phyloP scores from a whole-genome alignment of 1,140 invertebrate species.

The Sminthurinus signatus region DNA sequence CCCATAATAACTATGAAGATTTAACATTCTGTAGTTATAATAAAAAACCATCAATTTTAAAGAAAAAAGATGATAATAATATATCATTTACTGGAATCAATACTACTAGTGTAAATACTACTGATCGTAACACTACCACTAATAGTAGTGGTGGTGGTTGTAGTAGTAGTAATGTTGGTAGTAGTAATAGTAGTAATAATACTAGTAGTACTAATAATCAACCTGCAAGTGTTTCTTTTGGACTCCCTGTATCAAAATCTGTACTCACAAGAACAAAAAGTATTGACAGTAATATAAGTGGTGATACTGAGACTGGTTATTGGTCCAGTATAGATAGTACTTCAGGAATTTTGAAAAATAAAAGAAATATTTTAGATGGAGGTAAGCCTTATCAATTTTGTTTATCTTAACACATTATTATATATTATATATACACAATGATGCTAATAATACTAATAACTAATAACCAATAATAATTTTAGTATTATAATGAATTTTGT shows the following conservation, averaged over 20 bases:
- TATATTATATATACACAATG: no score
- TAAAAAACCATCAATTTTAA: conserved; percentile 35
- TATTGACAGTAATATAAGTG: conserved; percentile 32
- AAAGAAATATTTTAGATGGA: not conserved
- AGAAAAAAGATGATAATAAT: conserved; percentile 34
- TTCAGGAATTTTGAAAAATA: conserved; percentile 12
- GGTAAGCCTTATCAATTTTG: no score
- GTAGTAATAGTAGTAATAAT: no score
- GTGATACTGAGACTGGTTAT: conserved; percentile 34
- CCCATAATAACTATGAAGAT: not conserved
- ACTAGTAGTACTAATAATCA: not conserved
- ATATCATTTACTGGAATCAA: no score
- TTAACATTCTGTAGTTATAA: not conserved
- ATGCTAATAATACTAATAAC: no score
- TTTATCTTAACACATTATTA: no score
- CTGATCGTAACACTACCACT: no score
- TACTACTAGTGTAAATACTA: no score
- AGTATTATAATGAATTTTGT: no score
- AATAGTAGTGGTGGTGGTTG: no score
- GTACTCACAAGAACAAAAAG: conserved; percentile 26
- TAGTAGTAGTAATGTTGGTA: no score
- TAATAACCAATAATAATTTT: no score
- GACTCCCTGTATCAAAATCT: conserved; percentile 13
- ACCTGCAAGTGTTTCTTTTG: conserved; percentile 27
- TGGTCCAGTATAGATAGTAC: conserved; percentile 26